Base-by-base conservation (phyloP, 1,140 invertebrate species). In the Trichomalopsis sarcophagae region DNA sequence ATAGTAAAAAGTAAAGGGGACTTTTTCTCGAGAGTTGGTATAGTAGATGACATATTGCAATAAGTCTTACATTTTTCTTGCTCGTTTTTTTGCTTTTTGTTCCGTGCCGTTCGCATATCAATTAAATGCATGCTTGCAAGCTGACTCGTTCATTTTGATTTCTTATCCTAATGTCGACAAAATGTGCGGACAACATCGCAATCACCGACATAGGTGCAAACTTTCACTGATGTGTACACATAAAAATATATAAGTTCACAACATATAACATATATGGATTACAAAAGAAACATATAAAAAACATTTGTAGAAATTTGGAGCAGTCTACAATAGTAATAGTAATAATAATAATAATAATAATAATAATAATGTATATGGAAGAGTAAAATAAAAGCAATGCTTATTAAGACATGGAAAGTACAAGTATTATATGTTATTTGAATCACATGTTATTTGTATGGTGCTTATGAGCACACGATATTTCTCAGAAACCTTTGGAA, bases 401-500 rank as follows among this genome's bases (percentile, higher is more conserved):
- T 69, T 77, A 21, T 62, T 77, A 13, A 69, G 55, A 47, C 33
- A 69, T 77, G 73, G 77, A 81, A 81, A 85, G 74, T 81, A 81
- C 27, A 69, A 69, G 44, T 71, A 11, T 74, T 81, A 44, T 75
- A 66, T 68, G 36, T 23, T 50, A 27, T 66, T 81, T 81, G 11
- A 69, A 75, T 81, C 71, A 77, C 69, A 85, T 73, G 55, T 86
- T 79, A 89, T 69, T 73, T 87, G 83, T 80, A 84, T 85, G 86
- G 80, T 86, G 78, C 87, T 88, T 73, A 78, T 82, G 86, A 87
- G 69, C 77, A 87, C 86, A 36, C 76, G 78, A 86, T 81, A 82
- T 88, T 80, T 40, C 85, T 76, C 78, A 86, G 84, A 83, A 62
- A 66, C 11, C 14, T 79, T n/a, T 36, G 76, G 17, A 47, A 62